phyloP scores from a whole-genome alignment of 2,888 invertebrate genomes.

The Ganaspis brasiliensis region DNA sequence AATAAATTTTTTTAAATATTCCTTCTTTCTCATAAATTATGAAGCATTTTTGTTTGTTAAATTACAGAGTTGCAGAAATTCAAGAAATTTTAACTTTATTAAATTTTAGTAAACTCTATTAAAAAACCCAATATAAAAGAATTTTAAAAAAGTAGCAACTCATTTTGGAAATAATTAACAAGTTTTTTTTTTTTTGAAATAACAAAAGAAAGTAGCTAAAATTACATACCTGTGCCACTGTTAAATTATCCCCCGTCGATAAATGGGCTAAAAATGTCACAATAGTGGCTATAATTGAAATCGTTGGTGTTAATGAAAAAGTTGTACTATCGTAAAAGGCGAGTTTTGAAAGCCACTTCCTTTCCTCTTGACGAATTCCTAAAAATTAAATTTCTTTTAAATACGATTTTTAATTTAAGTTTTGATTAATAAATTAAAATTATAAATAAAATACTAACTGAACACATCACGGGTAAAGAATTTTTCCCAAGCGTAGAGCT shows the following conservation, averaged over 20 bases:
- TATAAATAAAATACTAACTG: conserved; percentile 68
- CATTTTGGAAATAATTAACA: too few species aligned
- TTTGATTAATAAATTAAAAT: neutral
- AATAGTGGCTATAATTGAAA: conserved; percentile 84
- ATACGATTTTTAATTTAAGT: neutral
- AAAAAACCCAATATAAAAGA: too few species aligned
- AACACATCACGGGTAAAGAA: conserved; percentile 82
- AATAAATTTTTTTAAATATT: conserved; percentile 35
- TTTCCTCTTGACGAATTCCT: conserved; percentile 83
- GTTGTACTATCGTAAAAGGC: conserved; percentile 84
- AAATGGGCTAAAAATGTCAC: conserved; percentile 83
- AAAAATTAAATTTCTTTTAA: conserved; percentile 41
- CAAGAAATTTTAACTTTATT: too few species aligned
- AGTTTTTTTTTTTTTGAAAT: too few species aligned
- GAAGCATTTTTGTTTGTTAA: too few species aligned
- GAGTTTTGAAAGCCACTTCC: conserved; percentile 81
- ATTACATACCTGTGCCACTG: conserved; percentile 83
- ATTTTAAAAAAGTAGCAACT: neutral
- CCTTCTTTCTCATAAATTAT: too few species aligned
- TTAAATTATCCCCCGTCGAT: conserved; percentile 82
- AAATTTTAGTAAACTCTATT: too few species aligned
- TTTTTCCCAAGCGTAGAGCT: conserved; percentile 86
- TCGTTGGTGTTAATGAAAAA: conserved; percentile 83
- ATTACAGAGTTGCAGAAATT: too few species aligned
- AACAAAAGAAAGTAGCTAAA: neutral